Evolutionary conservation across 30 jellyfish, hydroid and myxozoan species (phyloP).

Genomic region (Turritopsis dohrnii): DNA sequence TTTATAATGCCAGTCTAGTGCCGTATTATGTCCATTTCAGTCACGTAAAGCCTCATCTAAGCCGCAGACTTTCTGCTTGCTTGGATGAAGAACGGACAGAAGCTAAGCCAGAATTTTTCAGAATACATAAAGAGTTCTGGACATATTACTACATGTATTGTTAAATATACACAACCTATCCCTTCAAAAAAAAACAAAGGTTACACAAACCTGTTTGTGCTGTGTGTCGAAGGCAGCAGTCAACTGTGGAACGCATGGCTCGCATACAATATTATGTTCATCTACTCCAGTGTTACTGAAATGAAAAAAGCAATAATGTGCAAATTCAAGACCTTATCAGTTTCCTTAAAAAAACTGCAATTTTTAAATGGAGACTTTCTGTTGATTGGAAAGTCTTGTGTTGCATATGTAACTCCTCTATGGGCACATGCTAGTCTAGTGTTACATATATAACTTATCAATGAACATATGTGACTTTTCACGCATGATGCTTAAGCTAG

Average conservation of each 20-base stretch:
- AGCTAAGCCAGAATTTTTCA: constrained; percentile 40
- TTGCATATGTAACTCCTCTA: too few species aligned
- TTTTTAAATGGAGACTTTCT: too few species aligned
- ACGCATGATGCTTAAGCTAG: too few species aligned
- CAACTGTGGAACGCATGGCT: constrained; percentile 78
- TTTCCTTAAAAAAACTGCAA: too few species aligned
- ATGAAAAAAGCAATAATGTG: too few species aligned
- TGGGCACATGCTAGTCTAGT: too few species aligned
- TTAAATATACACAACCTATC: background rate
- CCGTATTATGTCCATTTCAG: constrained; percentile 41
- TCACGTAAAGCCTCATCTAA: constrained; percentile 30
- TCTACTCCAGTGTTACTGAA: constrained; percentile 26
- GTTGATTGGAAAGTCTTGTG: too few species aligned
- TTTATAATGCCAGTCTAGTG: constrained; percentile 10
- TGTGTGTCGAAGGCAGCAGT: constrained; percentile 96
- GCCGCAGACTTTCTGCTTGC: constrained; percentile 25
- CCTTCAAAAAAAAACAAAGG: background rate
- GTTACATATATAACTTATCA: too few species aligned
- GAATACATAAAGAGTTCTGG: constrained; percentile 32
- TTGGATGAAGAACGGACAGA: constrained; percentile 18
- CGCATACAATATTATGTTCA: constrained; percentile 74
- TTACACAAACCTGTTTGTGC: constrained; percentile 53
- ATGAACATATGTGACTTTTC: too few species aligned
- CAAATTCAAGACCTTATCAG: too few species aligned
- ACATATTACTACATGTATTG: constrained; percentile 34